phyloP scores from a whole-genome alignment of 2,888 invertebrate genomes.

The Hypercompe scribonia region DNA sequence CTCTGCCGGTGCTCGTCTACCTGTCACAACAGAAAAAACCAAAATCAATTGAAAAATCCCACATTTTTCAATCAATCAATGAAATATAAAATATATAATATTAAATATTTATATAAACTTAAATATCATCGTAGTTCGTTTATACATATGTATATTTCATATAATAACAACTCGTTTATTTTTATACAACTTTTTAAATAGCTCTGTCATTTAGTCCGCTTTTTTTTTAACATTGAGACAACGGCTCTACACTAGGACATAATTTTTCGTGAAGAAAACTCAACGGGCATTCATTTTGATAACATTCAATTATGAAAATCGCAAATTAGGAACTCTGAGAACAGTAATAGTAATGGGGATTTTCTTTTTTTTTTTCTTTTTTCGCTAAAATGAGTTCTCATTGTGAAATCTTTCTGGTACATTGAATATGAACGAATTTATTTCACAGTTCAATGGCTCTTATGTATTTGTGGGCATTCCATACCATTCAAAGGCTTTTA shows the following conservation, averaged over 20 bases:
- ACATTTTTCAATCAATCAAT: no score
- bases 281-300: constrained; percentile 65
- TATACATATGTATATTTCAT: no score
- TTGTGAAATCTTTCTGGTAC: constrained; percentile 61
- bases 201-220: neutral
- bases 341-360: constrained; percentile 46
- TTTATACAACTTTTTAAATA: neutral
- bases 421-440: constrained; percentile 68
- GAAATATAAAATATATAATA: neutral
- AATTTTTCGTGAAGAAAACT: constrained; percentile 62
- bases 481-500: constrained; percentile 48
- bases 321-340: constrained; percentile 61
- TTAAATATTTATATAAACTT: neutral
- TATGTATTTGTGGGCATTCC: constrained; percentile 58
- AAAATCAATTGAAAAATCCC: no score
- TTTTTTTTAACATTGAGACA: neutral
- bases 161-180: neutral
- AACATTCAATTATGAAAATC: constrained; percentile 73
- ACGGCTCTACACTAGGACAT: constrained; percentile 38
- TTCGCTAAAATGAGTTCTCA: constrained; percentile 49
- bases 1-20: neutral
- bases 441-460: constrained; percentile 60
- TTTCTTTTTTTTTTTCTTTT: constrained; percentile 31
- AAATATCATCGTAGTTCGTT: neutral
- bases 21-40: neutral